phyloP scores from a whole-genome alignment of 2,888 invertebrate species.

The Dexiosoma caninum region DNA sequence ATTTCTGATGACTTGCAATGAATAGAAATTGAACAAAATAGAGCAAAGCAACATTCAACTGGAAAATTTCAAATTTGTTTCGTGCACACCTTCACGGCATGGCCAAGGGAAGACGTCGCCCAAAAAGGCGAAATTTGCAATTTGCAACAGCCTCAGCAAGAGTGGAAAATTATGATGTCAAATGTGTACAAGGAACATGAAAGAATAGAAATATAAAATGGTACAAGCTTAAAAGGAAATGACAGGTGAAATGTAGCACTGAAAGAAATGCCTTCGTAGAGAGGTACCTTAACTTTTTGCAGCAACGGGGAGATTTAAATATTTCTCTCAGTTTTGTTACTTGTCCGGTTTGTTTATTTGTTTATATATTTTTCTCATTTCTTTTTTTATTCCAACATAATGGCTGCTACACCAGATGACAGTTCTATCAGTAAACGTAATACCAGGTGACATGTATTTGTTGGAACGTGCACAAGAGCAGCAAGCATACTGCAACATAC shows the following conservation, averaged over 20 bases:
- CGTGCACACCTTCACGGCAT: background rate
- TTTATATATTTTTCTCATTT: background rate
- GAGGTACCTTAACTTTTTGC: background rate
- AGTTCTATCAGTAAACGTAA: constrained; percentile 67
- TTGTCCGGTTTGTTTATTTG: constrained; percentile 43
- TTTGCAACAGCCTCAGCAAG: constrained; percentile 29
- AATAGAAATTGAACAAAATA: constrained; percentile 66
- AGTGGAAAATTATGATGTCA: constrained; percentile 58
- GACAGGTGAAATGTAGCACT: constrained; percentile 50
- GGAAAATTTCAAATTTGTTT: constrained; percentile 49
- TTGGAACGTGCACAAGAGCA: constrained; percentile 53
- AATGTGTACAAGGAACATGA: constrained; percentile 22
- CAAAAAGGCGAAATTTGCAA: constrained; percentile 20
- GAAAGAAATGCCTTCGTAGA: constrained; percentile 14
- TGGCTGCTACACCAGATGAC: constrained; percentile 62
- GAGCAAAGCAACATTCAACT: constrained; percentile 27
- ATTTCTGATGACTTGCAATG: constrained; percentile 67
- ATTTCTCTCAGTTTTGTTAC: constrained; percentile 24
- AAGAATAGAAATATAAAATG: constrained; percentile 36
- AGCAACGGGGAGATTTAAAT: background rate
- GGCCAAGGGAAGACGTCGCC: background rate
- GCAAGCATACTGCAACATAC: constrained; percentile 1
- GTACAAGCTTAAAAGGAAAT: constrained; percentile 51
- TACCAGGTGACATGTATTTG: constrained; percentile 65
- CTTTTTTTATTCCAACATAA: constrained; percentile 20